phyloP scores from a whole-genome alignment of 1,140 invertebrate species.

The Drosophila tsacasi region DNA sequence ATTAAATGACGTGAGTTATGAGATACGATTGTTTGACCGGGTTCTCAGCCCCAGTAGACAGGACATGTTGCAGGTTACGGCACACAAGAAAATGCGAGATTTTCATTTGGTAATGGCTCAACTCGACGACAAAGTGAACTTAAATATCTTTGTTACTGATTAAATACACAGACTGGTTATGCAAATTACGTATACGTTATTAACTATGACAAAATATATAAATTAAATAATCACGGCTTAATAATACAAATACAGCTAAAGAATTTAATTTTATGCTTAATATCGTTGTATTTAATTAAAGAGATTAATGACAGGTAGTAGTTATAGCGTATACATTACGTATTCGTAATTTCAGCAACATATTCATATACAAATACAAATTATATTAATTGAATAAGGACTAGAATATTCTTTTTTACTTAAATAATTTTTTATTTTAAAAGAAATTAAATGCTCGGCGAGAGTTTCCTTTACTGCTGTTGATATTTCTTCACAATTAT shows the following conservation, averaged over 20 bases:
- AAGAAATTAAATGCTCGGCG: background rate
- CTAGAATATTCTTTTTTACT: background rate
- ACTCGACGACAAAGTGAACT: background rate
- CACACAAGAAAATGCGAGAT: constrained; percentile 1
- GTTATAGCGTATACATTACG: too few relatives aligned
- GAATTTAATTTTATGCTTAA: too few relatives aligned
- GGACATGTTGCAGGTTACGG: constrained; percentile 6
- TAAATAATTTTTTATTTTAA: background rate
- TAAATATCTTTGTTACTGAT: constrained; percentile 2
- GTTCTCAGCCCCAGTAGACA: constrained; percentile 6
- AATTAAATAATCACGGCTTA: too few relatives aligned
- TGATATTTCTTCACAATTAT: too few relatives aligned
- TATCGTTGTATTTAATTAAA: too few relatives aligned
- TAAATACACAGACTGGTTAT: background rate
- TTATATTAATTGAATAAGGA: background rate
- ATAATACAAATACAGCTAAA: too few relatives aligned
- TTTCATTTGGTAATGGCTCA: constrained; percentile 14
- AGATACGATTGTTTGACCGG: constrained; percentile 62
- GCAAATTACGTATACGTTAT: background rate
- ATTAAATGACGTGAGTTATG: constrained; percentile 85
- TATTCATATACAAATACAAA: too few relatives aligned
- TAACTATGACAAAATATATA: background rate
- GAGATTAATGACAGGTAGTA: too few relatives aligned
- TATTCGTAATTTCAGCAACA: too few relatives aligned
- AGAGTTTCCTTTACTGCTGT: background rate